Evolutionary conservation across 2,797 vertebrate genomes (phyloP).

Genomic region (Betta splendens): DNA sequence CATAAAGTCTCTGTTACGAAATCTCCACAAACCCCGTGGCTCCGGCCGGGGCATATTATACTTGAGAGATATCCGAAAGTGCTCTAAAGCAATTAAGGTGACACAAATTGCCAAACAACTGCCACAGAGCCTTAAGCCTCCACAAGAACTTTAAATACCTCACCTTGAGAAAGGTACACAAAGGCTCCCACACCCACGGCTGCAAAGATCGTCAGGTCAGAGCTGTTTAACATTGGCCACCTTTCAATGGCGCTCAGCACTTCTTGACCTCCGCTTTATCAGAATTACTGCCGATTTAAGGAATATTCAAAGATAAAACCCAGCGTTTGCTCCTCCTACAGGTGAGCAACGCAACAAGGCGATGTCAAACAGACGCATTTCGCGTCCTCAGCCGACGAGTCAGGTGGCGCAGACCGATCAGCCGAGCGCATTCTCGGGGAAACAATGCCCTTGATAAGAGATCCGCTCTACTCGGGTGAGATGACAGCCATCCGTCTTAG

Average conservation of each 20-base stretch:
- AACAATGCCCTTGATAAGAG: slow-evolving; percentile 75
- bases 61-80: slow-evolving; percentile 68
- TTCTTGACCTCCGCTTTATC: slow-evolving; percentile 56
- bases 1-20: slow-evolving; percentile 60
- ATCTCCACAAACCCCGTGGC: slow-evolving; percentile 67
- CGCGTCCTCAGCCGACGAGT: slow-evolving; percentile 16
- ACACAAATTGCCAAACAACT: slow-evolving; percentile 75
- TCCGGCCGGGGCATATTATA: slow-evolving; percentile 65
- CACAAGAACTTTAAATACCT: slow-evolving; percentile 64
- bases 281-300: slow-evolving; percentile 49
- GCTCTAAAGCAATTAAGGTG: slow-evolving; percentile 77
- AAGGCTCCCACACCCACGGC: slow-evolving; percentile 23
- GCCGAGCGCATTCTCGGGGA: slow-evolving; percentile 54
- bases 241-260: no score
- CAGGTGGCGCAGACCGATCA: slow-evolving; percentile 50
- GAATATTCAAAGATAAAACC: slow-evolving; percentile 5
- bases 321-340: background rate
- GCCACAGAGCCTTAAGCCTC: slow-evolving; percentile 60
- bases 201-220: slow-evolving; percentile 41
- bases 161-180: slow-evolving; percentile 36
- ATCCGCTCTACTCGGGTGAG: slow-evolving; percentile 62
- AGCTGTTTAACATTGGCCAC: slow-evolving; percentile 13
- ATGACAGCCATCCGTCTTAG: slow-evolving; percentile 74
- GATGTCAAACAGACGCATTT: slow-evolving; percentile 31
- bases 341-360: slow-evolving; percentile 31